Evolutionary conservation across 1,140 invertebrate species (phyloP), one percentile per base, ranked within the genome.

Genomic region (Drosophila persimilis): DNA sequence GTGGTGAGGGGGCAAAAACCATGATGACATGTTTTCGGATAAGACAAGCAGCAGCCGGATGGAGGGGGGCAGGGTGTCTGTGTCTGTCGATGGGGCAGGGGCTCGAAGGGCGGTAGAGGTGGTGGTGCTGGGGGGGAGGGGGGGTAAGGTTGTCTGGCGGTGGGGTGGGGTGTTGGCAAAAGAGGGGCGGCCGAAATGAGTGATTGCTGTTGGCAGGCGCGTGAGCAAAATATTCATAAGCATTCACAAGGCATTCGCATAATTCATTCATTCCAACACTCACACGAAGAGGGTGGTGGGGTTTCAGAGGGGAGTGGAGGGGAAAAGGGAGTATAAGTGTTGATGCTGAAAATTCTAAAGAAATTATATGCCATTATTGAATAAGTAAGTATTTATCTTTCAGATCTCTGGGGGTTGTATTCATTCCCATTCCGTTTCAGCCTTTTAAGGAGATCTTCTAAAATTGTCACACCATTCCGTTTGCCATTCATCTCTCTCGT

Each of bases 151-250:
- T 76, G 58, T 77, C 73, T 76, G 46, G 45, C 53, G 50, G 24
- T 8, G 48, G 39, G 26, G 52, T 29, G 22, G 9, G 9, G 45
- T 8, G 11, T 2, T 2, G 50, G 22, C 8, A 6, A 26, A n/a
- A 43, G n/a, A 2, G 50, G 50, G n/a, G 45, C 22, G 59, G 44
- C 73, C 47, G 66, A 84, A 85, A 84, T 85, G 81, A 85, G 63
- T 85, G 81, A 85, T 85, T 85, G 81, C 74, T 80, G 43, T 43
- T 67, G 80, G 73, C 81, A 80, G 81, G 81, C 81, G 81, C 80
- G 80, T 84, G 80, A 84, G 80, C 67, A 64, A 85, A 85, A 85
- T 85, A 86, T 84, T 84, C 81, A 85, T 77, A 85, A 77, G 80
- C 67, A 64, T 77, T 80, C 69, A 39, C 74, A 70, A 57, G 39